Conservation (phyloP, 1,140 invertebrate genomes). For the Drosophila bocki region DNA sequence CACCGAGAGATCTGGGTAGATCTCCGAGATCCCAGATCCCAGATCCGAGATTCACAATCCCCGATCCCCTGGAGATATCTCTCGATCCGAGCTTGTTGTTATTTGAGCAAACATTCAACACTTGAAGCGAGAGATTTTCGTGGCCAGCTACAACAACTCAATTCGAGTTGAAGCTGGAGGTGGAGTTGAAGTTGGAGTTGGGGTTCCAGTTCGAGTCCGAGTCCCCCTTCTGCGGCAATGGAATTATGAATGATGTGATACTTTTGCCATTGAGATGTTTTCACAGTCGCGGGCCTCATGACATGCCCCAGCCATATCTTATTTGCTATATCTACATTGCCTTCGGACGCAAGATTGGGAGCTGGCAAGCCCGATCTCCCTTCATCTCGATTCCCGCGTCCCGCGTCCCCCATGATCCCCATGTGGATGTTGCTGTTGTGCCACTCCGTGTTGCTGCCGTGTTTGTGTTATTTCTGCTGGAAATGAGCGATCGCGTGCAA, state of each 20-base stretch:
- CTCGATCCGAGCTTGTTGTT: constrained; percentile 68
- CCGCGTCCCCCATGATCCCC: background rate
- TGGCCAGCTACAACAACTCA: constrained; percentile 82
- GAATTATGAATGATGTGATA: constrained; percentile 85
- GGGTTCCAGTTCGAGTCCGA: background rate
- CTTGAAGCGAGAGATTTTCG: constrained; percentile 82
- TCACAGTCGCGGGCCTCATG: constrained; percentile 79
- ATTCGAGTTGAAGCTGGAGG: constrained; percentile 39
- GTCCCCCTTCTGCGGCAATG: constrained; percentile 54
- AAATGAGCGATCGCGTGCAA: constrained; percentile 84
- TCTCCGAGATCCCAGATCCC: constrained; percentile 41
- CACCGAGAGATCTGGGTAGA: constrained; percentile 73
- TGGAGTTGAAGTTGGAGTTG: background rate
- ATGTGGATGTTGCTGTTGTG: constrained; percentile 34
- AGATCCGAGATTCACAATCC: constrained; percentile 29
- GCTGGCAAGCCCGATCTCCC: constrained; percentile 6
- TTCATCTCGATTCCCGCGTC: background rate
- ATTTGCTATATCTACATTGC: constrained; percentile 82
- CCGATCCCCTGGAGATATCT: constrained; percentile 58
- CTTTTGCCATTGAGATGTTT: constrained; percentile 85
- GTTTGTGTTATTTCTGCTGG: constrained; percentile 83
- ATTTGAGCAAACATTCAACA: constrained; percentile 84
- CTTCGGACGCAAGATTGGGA: constrained; percentile 48
- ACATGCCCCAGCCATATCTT: constrained; percentile 82
- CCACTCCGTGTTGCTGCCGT: constrained; percentile 66